phyloP scores from a whole-genome alignment of 2,888 invertebrate species.

The Heteromurus nitidus region DNA sequence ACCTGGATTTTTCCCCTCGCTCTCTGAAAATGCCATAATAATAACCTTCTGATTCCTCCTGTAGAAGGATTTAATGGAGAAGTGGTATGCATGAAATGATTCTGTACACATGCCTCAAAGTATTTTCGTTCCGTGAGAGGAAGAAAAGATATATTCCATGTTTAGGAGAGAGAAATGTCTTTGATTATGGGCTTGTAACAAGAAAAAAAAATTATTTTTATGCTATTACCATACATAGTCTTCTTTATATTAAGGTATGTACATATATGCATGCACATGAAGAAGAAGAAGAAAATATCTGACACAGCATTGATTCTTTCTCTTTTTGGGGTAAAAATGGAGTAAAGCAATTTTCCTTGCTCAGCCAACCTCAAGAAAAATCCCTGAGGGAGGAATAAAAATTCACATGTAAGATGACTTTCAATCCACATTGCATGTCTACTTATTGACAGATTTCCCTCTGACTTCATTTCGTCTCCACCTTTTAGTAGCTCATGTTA shows the following conservation, averaged over 20 bases:
- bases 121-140: not conserved
- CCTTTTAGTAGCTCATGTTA: slow-evolving; percentile 31
- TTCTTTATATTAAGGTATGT: not conserved
- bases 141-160: not conserved
- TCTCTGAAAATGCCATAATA: too few relatives aligned
- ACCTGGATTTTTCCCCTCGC: too few relatives aligned
- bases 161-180: not conserved
- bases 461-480: slow-evolving; percentile 42
- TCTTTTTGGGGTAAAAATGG: not conserved
- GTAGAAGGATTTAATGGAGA: not conserved
- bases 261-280: not conserved
- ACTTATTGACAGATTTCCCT: slow-evolving; percentile 53
- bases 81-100: not conserved
- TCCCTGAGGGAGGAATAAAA: slow-evolving; percentile 20
- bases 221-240: too few relatives aligned
- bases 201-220: not conserved
- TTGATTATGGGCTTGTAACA: slow-evolving; percentile 4
- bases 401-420: slow-evolving; percentile 17
- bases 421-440: slow-evolving; percentile 39
- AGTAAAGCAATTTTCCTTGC: slow-evolving; percentile 28
- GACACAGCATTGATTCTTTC: not conserved
- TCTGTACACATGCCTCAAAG: not conserved
- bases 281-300: not conserved
- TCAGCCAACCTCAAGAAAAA: slow-evolving; percentile 9
- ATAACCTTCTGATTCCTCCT: not conserved